Conservation (phyloP, 2,113 vertebrate genomes). For the Ceyx cyanopectus region DNA sequence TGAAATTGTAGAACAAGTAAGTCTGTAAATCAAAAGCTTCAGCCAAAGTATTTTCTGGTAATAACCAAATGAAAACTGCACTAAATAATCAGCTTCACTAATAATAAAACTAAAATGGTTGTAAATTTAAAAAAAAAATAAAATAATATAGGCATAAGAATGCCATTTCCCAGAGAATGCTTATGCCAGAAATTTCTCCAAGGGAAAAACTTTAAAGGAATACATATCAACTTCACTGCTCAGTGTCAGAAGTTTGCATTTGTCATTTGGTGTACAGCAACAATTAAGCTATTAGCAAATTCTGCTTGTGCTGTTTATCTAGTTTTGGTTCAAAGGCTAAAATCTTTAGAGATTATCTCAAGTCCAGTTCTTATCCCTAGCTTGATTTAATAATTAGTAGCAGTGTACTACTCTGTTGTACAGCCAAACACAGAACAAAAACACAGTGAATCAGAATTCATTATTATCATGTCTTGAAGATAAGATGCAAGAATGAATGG, state of each 20-base stretch:
- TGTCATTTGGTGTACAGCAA: neutral
- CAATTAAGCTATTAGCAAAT: neutral
- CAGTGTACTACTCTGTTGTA: neutral
- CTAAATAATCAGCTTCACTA: neutral
- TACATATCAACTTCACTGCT: neutral
- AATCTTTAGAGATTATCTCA: neutral
- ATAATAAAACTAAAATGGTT: neutral
- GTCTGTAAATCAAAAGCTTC: neutral
- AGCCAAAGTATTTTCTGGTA: neutral
- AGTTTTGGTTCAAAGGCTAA: slow-evolving; percentile 38
- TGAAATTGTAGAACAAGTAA: neutral
- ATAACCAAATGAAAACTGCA: neutral
- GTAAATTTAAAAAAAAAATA: neutral
- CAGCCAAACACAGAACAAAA: neutral
- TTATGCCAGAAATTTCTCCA: neutral
- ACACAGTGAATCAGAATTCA: neutral
- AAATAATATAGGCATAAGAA: neutral
- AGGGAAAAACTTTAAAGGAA: neutral
- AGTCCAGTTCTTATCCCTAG: neutral
- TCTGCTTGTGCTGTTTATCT: neutral
- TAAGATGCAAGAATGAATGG: neutral
- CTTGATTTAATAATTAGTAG: slow-evolving; percentile 25
- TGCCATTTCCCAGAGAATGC: neutral
- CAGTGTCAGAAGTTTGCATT: neutral
- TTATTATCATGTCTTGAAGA: neutral